Percentiles rank a stretch among this genome's conserved stretches.
Conservation (phyloP, 1,140 invertebrate genomes). For the Eubasilissa regina region DNA sequence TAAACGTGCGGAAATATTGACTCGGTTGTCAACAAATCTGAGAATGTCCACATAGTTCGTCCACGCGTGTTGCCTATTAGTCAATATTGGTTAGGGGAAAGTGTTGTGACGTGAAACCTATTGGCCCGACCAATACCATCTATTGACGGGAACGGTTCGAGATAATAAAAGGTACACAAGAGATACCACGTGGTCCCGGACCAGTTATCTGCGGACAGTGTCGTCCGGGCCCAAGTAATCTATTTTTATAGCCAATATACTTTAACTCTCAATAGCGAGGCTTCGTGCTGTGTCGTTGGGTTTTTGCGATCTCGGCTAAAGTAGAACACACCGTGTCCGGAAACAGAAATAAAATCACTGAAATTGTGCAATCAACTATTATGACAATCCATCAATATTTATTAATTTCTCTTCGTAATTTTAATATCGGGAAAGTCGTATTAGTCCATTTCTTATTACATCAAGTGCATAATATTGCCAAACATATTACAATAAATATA, state of each 20-base stretch:
- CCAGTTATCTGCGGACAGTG: conserved; percentile 29
- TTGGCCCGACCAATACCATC: not conserved
- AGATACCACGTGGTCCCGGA: conserved; percentile 16
- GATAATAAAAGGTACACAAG: conserved; percentile 5
- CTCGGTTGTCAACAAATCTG: not conserved
- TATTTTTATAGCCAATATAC: conserved; percentile 40
- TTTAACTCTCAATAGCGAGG: conserved; percentile 23
- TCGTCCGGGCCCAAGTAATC: conserved; percentile 29
- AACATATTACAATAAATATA: too few relatives aligned
- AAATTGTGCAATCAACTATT: conserved; percentile 3
- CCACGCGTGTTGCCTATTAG: not conserved
- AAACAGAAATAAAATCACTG: conserved; percentile 7
- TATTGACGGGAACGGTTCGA: not conserved
- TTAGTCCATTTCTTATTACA: not conserved
- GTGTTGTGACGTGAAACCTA: conserved; percentile 6
- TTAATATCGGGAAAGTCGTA: not conserved
- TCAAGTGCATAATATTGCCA: not conserved
- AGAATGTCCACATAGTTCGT: not conserved
- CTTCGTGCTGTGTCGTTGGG: not conserved
- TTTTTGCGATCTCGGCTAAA: conserved; percentile 12
- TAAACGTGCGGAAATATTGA: too few relatives aligned
- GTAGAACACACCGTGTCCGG: conserved; percentile 16
- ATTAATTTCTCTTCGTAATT: not conserved
- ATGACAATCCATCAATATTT: conserved; percentile 22
- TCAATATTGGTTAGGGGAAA: conserved; percentile 19